These are phyloP conservation scores for Boleophthalmus pectinirostris DNA, from an alignment of 2,113 vertebrate species.

Conservation along the genomic window DNA sequence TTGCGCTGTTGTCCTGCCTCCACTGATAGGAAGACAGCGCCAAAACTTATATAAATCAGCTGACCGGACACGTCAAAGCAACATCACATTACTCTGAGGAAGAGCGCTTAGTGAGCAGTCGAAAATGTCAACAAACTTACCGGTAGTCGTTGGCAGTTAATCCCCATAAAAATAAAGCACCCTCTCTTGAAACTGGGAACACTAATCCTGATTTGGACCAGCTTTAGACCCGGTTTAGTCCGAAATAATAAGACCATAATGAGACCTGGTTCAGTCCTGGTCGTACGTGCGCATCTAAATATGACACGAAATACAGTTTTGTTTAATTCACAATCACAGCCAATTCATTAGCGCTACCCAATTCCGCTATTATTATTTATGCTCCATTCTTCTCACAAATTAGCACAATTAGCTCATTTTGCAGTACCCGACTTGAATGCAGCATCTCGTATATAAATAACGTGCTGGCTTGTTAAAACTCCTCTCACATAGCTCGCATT, in stretches of 20 bases:
- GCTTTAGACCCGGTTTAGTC: background rate
- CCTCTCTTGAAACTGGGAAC: no score
- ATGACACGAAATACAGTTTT: background rate
- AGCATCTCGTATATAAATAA: background rate
- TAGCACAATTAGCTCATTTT: background rate
- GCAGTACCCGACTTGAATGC: background rate
- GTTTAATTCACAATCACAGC: background rate
- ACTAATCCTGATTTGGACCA: background rate
- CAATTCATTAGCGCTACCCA: background rate
- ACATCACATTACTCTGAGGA: no score
- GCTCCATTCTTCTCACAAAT: background rate
- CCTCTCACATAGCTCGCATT: conserved; percentile 14
- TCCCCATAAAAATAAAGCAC: no score
- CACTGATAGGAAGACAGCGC: no score
- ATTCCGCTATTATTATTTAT: background rate
- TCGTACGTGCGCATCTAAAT: background rate
- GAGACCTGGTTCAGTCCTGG: background rate
- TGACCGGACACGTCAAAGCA: no score
- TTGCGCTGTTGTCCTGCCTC: no score
- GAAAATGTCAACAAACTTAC: no score
- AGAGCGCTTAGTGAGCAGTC: no score
- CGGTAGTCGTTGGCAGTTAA: no score
- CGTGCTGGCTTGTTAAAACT: background rate
- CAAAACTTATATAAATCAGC: no score
- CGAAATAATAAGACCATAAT: no score